Evolutionary conservation across 2,888 invertebrate species (phyloP), one percentile per base, ranked within the genome.

Genomic region (Ormyrus rosae): DNA sequence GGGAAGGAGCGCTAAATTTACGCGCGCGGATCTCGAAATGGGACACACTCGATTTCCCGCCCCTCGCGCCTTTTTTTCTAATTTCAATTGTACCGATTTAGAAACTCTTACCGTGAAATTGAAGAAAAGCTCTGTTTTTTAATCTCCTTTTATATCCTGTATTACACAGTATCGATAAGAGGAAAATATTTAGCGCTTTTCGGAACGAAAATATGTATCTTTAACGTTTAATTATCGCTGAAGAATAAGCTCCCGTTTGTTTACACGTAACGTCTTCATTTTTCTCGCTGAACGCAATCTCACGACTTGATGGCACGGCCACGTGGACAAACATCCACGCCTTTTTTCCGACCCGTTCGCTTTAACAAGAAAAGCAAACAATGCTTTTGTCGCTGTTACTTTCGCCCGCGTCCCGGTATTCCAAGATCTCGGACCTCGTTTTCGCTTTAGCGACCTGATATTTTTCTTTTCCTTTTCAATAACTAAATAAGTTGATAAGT

Each of bases 1-100:
- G 81, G 83, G 83, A 84, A 83, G 78, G 78, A 61, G 78, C 82
- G 85, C 85, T 87, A 87, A 85, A 86, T 87, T 86, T 86, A 85
- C 81, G 63, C 81, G 19, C 19, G 80, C 76, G 65, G 69, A 79
- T 81, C 82, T 82, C 81, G 82, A 83, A 84, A 85, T 75, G 79
- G 81, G 83, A 79, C 78, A 79, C 70, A 73, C 81, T 82, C 84
- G 84, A 84, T 86, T 86, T 85, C 84, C 83, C 81, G 82, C 73
- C 74, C 74, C 82, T 77, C 53, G 69, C 70, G 13, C 67, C n/a
- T 67, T 19, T 58, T 50, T 64, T 55, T 45, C n/a, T 46, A 48
- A 61, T 1, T 19, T 19, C 19, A 19, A 19, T 19, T 19, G 2
- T 19, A 19, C 19, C 19, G 1, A 19, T 19, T 19, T 19, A 19